Percentiles rank a stretch among this genome's conserved stretches.
Evolutionary conservation across 2,797 vertebrate genomes (phyloP).

Genomic region (Darevskia mixta): DNA sequence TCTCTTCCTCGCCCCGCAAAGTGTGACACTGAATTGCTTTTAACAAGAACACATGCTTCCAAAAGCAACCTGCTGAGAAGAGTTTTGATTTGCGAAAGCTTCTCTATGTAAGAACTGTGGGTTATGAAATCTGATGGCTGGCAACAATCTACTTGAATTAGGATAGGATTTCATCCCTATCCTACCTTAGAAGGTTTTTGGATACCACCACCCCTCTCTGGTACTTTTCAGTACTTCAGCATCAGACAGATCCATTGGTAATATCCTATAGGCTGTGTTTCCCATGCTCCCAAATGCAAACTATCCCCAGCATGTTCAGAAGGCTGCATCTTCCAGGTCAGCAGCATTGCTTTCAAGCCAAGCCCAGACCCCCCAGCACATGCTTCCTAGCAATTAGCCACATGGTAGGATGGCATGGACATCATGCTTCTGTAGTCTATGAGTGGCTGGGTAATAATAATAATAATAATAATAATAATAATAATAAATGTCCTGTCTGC

Average conservation of each 20-base stretch:
- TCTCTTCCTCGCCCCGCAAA: not conserved
- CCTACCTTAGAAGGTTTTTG: not conserved
- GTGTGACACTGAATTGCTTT: not conserved
- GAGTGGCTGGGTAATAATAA: no score
- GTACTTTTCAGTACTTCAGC: not conserved
- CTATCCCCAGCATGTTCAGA: not conserved
- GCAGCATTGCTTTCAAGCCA: not conserved
- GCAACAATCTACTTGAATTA: not conserved
- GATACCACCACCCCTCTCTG: no score
- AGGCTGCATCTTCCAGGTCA: not conserved
- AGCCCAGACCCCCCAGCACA: not conserved
- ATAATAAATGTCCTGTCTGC: not conserved
- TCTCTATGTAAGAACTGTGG: not conserved
- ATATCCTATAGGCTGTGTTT: no score
- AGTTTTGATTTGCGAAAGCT: not conserved
- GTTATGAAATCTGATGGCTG: not conserved
- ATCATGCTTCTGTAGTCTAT: not conserved
- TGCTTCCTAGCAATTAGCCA: not conserved
- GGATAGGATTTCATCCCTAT: not conserved
- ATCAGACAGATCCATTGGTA: not conserved
- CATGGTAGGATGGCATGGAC: not conserved
- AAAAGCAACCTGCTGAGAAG: not conserved
- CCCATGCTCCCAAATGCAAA: no score
- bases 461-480: no score
- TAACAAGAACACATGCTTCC: not conserved